Conservation (phyloP, 2,888 invertebrate genomes). For the Pollenia angustigena region DNA sequence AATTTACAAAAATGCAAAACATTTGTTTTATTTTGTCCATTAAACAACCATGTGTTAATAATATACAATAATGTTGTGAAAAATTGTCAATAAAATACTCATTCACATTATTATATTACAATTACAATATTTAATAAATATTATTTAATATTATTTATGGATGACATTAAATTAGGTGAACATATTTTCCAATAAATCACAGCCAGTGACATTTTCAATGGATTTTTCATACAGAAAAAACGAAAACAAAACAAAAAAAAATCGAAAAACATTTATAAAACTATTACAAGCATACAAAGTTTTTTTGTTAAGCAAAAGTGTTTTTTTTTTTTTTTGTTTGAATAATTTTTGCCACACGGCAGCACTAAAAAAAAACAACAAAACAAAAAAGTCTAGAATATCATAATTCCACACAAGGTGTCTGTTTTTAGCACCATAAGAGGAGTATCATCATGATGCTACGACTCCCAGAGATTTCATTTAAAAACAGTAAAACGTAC, state of each 20-base stretch:
- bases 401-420: constrained; percentile 69
- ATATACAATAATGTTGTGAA: no score
- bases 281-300: constrained; percentile 49
- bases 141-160: constrained; percentile 60
- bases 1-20: no score
- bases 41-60: no score
- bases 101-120: neutral
- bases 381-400: constrained; percentile 40
- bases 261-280: constrained; percentile 58
- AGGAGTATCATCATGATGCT: constrained; percentile 59
- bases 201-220: constrained; percentile 58
- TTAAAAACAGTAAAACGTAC: constrained; percentile 1
- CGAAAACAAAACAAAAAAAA: constrained; percentile 28
- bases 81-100: constrained; percentile 56
- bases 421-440: constrained; percentile 65
- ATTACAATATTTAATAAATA: constrained; percentile 41
- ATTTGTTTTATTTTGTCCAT: no score
- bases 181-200: constrained; percentile 59
- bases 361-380: neutral
- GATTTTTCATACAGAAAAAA: constrained; percentile 49
- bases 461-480: constrained; percentile 32
- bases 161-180: constrained; percentile 70
- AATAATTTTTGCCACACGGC: constrained; percentile 3
- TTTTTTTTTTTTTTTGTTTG: neutral
- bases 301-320: constrained; percentile 18